phyloP scores from a whole-genome alignment of 2,113 vertebrate genomes.

The Tyrannus savana region DNA sequence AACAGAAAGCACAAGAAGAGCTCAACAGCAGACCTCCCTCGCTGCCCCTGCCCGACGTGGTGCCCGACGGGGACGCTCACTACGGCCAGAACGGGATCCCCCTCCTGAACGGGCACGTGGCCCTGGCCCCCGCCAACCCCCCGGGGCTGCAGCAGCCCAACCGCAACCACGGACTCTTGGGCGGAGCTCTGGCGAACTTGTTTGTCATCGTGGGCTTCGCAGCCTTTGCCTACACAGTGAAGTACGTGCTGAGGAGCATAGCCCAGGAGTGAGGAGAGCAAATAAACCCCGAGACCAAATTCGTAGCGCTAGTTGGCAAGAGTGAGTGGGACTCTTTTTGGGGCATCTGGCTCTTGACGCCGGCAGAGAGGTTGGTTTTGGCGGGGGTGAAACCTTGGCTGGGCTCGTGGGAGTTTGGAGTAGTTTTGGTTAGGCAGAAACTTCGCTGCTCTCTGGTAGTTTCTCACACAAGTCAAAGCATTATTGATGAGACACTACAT shows the following conservation, averaged over 20 bases:
- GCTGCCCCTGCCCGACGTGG: conserved; percentile 93
- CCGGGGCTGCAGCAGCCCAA: conserved; percentile 89
- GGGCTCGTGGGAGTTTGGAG: conserved; percentile 47
- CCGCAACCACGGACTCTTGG: conserved; percentile 95
- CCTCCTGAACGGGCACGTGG: conserved; percentile 82
- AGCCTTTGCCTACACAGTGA: conserved; percentile 97
- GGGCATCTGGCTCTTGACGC: not conserved
- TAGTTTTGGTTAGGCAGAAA: not conserved
- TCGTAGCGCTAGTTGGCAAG: conserved; percentile 32
- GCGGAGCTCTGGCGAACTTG: conserved; percentile 94
- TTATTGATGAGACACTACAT: not conserved
- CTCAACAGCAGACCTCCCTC: conserved; percentile 82
- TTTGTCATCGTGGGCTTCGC: conserved; percentile 98
- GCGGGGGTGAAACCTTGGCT: conserved; percentile 28
- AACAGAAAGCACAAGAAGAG: conserved; percentile 91
- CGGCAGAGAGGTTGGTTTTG: conserved; percentile 18
- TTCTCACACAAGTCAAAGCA: not conserved
- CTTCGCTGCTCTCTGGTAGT: not conserved
- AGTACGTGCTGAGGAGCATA: conserved; percentile 98
- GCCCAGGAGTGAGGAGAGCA: conserved; percentile 88
- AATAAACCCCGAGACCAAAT: conserved; percentile 23
- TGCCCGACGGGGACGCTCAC: conserved; percentile 89
- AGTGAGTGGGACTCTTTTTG: conserved; percentile 25
- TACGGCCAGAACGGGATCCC: conserved; percentile 84
- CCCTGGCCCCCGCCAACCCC: conserved; percentile 75